These are phyloP conservation scores for Vollenhovia emeryi DNA, from an alignment of 1,140 invertebrate genomes.

Conservation along the genomic window DNA sequence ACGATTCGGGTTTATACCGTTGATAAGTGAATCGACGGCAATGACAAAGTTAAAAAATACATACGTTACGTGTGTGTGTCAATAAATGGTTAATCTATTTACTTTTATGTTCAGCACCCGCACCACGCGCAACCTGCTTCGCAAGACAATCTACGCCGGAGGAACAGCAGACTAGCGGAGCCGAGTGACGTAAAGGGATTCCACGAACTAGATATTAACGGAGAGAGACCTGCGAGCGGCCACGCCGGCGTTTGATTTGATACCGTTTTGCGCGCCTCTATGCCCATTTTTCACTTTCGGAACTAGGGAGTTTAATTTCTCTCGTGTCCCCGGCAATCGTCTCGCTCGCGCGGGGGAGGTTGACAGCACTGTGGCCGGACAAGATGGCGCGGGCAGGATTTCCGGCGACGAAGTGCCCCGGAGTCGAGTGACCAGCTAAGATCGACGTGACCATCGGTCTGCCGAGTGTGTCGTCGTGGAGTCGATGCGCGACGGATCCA, in stretches of 20 bases:
- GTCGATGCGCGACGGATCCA: background rate
- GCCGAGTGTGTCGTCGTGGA: background rate
- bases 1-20: background rate
- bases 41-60: background rate
- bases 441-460: too few relatives aligned
- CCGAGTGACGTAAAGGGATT: background rate
- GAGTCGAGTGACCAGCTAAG: too few relatives aligned
- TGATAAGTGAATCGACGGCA: background rate
- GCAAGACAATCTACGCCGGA: background rate
- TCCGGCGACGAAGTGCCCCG: background rate
- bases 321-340: too few relatives aligned
- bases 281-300: too few relatives aligned
- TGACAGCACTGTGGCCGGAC: background rate
- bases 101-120: conserved; percentile 23
- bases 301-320: too few relatives aligned
- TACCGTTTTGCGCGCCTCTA: too few relatives aligned
- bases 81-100: conserved; percentile 45
- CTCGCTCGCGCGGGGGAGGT: background rate
- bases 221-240: too few relatives aligned
- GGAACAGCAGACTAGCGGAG: too few relatives aligned
- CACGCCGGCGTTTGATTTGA: too few relatives aligned
- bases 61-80: background rate
- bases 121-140: background rate
- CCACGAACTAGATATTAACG: too few relatives aligned
- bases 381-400: conserved; percentile 18